Percentiles rank a stretch among this genome's conserved stretches.
These are phyloP conservation scores for Meliscaeva auricollis DNA, from an alignment of 2,888 invertebrate genomes.

Conservation along the genomic window DNA sequence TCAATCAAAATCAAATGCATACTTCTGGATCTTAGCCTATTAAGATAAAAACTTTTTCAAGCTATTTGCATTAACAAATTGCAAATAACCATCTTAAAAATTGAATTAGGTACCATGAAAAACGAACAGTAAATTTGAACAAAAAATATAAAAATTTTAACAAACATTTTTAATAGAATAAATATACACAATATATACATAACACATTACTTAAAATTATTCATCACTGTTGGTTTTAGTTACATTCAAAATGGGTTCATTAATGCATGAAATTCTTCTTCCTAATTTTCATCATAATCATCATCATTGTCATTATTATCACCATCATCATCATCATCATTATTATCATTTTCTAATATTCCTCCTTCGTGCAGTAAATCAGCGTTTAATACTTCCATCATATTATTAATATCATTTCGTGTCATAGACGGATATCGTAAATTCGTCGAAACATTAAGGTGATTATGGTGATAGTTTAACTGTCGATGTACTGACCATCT, in stretches of 20 bases:
- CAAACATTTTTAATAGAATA: neutral
- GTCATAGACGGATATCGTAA: slow-evolving; percentile 13
- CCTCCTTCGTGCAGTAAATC: slow-evolving; percentile 22
- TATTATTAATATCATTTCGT: slow-evolving; percentile 10
- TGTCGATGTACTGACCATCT: slow-evolving; percentile 59
- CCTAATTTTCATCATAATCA: too few relatives aligned
- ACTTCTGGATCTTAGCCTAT: too few relatives aligned
- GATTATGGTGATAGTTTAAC: slow-evolving; percentile 49
- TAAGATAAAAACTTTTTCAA: too few relatives aligned
- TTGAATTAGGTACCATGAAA: too few relatives aligned
- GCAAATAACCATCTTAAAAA: too few relatives aligned
- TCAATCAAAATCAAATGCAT: too few relatives aligned
- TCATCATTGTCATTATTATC: neutral
- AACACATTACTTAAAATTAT: neutral
- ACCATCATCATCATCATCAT: neutral
- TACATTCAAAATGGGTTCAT: neutral
- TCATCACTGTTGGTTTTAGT: neutral
- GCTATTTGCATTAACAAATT: too few relatives aligned
- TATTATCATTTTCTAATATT: neutral
- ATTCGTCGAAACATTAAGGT: slow-evolving; percentile 54
- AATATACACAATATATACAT: neutral
- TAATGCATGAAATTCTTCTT: neutral
- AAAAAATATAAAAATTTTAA: too few relatives aligned
- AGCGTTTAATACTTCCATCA: slow-evolving; percentile 23
- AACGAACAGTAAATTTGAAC: too few relatives aligned